These are phyloP conservation scores for Zaprionus davidi DNA, from an alignment of 1,140 invertebrate species.

Conservation along the genomic window DNA sequence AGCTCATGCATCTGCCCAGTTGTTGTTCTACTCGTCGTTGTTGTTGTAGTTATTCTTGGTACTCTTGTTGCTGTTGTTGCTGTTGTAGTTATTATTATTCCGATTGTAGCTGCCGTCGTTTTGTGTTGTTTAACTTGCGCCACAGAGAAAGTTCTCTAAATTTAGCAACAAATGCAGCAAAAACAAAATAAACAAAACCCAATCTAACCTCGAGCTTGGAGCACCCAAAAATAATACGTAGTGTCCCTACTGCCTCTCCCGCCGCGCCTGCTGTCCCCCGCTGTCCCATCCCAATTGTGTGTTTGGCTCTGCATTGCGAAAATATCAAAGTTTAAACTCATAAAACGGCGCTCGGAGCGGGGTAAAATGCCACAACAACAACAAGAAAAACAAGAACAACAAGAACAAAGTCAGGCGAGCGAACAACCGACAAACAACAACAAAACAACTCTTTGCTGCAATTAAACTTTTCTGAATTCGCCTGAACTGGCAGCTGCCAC, in stretches of 20 bases:
- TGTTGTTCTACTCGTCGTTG: conserved; percentile 15
- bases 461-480: conserved; percentile 26
- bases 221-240: conserved; percentile 31
- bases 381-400: background rate
- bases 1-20: conserved; percentile 28
- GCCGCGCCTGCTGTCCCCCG: conserved; percentile 9
- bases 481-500: conserved; percentile 8
- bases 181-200: conserved; percentile 48
- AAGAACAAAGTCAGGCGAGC: conserved; percentile 2
- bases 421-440: background rate
- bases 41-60: conserved; percentile 13
- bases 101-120: conserved; percentile 40
- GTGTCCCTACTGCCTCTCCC: background rate
- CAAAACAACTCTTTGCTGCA: conserved; percentile 17
- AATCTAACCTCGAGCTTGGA: conserved; percentile 20
- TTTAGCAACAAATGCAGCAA: conserved; percentile 58
- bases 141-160: conserved; percentile 62
- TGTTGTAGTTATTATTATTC: conserved; percentile 69
- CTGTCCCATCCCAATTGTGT: conserved; percentile 10
- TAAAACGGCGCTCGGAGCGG: conserved; percentile 48
- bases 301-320: conserved; percentile 47
- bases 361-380: conserved; percentile 6
- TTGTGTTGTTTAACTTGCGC: conserved; percentile 55
- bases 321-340: conserved; percentile 75
- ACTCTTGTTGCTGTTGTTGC: background rate